Evolutionary conservation across 2,797 vertebrate species (phyloP), one percentile per base, ranked within the genome.

Genomic region (Sebastes paucispinis): DNA sequence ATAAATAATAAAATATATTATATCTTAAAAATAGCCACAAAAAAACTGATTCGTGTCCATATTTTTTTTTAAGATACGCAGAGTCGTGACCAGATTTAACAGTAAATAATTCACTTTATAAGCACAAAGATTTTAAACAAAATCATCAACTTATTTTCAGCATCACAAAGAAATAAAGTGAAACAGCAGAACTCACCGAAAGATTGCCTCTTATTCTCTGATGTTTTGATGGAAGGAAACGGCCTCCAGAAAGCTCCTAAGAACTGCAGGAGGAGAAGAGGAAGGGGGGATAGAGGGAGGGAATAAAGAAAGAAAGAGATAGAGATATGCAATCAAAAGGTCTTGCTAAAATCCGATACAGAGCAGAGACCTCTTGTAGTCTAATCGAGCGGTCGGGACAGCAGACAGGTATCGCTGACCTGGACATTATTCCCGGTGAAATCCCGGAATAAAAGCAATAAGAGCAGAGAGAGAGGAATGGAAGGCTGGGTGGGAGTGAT

Each of bases 121-220:
- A 18, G 43, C 43, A 47, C 43, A 47, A 47, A 52, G 0, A 20
- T n/a, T 52, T n/a, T n/a, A 52, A 52, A 52, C 43, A 16, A 47
- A 47, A 47, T 18, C 16, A 52, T n/a, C 50, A 20, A 52, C 20
- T 10, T 52, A 8, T 18, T 47, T 47, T 47, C 43, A 29, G 6
- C 29, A 55, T 14, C 8, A 22, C 13, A 43, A 12, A 20, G 11
- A 20, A n/a, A 29, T 20, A 20, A 31, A 69, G 1, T 2, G 4
- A 70, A 57, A 52, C 4, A 81, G 16, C 7, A 1, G 22, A 11
- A 95, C 97, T 97, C 92, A 97, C 96, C 96, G 80, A 20, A 76
- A 92, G 87, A 91, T 84, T 84, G 93, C 81, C 82, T 91, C 88
- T 91, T 94, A 93, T 94, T 91, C 87, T 81, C 86, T 83, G 89